phyloP scores from a whole-genome alignment of 2,888 invertebrate species.

The Ectemnius lituratus region DNA sequence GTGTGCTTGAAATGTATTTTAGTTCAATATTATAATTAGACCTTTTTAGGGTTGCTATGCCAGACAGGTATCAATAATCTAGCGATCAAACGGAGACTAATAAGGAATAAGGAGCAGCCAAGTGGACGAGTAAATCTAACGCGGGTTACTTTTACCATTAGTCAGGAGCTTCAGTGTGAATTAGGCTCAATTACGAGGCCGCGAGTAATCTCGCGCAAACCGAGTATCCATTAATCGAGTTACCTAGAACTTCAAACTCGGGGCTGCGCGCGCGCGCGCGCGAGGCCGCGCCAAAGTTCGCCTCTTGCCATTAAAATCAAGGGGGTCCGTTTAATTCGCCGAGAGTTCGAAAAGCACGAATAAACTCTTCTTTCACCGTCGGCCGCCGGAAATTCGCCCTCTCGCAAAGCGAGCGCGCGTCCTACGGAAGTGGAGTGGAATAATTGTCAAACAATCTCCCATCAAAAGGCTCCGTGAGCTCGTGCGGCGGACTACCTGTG shows the following conservation, averaged over 20 bases:
- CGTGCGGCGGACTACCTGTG: neutral
- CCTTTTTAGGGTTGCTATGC: too few species aligned
- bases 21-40: too few species aligned
- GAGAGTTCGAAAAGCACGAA: slow-evolving; percentile 27
- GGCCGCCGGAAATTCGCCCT: slow-evolving; percentile 25
- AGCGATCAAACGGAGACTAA: neutral
- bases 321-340: slow-evolving; percentile 10
- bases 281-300: slow-evolving; percentile 51
- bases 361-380: slow-evolving; percentile 23
- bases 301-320: slow-evolving; percentile 37
- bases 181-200: slow-evolving; percentile 62
- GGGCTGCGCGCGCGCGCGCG: neutral
- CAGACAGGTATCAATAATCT: too few species aligned
- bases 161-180: slow-evolving; percentile 60
- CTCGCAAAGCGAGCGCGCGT: slow-evolving; percentile 3
- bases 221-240: slow-evolving; percentile 65
- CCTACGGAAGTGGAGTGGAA: neutral
- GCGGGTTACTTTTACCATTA: slow-evolving; percentile 55
- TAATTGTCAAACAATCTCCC: slow-evolving; percentile 5
- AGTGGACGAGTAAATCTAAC: slow-evolving; percentile 46
- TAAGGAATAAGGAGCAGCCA: slow-evolving; percentile 20
- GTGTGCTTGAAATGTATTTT: too few species aligned
- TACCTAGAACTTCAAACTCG: slow-evolving; percentile 61
- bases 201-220: slow-evolving; percentile 60
- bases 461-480: neutral